Evolutionary conservation across 2,113 vertebrate species (phyloP).

Genomic region (Gopherus flavomarginatus): DNA sequence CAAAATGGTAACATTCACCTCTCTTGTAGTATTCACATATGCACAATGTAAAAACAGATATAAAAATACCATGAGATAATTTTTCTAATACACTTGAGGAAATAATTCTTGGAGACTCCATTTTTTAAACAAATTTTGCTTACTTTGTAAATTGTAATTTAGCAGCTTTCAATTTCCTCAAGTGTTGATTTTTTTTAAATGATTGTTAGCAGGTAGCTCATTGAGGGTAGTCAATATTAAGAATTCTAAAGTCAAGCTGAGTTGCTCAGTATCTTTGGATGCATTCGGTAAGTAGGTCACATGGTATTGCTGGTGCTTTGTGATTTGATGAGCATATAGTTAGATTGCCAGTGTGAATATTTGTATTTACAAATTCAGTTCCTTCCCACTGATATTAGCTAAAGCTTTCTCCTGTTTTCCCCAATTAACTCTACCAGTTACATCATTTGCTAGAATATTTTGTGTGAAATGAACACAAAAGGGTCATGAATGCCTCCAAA

Average conservation of each 20-base stretch:
- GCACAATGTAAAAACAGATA: background rate
- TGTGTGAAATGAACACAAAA: background rate
- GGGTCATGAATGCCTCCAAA: background rate
- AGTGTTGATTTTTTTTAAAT: background rate
- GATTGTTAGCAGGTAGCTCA: background rate
- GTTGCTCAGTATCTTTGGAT: background rate
- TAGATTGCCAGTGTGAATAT: background rate
- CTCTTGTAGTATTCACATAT: background rate
- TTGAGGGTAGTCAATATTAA: background rate
- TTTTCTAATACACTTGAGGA: background rate
- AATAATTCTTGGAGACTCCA: background rate
- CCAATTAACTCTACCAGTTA: background rate
- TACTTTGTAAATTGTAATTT: background rate
- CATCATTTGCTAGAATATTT: background rate
- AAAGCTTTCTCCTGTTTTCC: background rate
- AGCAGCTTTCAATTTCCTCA: background rate
- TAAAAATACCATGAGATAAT: background rate
- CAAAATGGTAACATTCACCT: background rate
- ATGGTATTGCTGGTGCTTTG: background rate
- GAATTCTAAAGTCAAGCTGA: background rate
- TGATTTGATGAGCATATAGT: background rate
- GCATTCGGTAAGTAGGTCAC: background rate
- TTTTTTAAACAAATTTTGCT: slow-evolving; percentile 9
- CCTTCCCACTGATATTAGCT: background rate
- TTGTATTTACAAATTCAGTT: background rate